Evolutionary conservation across 1,140 invertebrate species (phyloP).

Genomic region (Radopholus similis): DNA sequence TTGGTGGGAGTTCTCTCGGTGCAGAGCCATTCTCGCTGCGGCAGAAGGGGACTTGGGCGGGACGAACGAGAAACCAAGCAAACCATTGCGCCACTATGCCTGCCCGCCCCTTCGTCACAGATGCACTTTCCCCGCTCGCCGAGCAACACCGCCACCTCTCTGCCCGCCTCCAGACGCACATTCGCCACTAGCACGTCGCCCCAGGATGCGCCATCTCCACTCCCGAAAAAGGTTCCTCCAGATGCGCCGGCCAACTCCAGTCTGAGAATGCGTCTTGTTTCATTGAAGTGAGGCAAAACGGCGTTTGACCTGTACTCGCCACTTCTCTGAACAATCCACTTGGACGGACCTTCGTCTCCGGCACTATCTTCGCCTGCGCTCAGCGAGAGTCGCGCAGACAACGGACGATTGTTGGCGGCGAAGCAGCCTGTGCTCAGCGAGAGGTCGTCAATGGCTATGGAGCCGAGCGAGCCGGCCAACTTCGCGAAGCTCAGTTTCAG

Average conservation of each 20-base stretch:
- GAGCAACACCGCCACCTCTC: constrained; percentile 30
- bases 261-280: no score
- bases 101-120: constrained; percentile 24
- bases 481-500: constrained; percentile 44
- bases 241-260: constrained; percentile 39
- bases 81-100: no score
- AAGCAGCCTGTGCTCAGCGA: constrained; percentile 46
- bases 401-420: not conserved
- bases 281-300: no score
- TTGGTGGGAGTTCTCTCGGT: constrained; percentile 3
- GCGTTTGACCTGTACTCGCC: constrained; percentile 21
- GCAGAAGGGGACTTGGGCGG: no score
- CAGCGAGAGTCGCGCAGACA: not conserved
- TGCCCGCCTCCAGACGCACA: constrained; percentile 19
- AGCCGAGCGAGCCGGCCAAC: constrained; percentile 36
- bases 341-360: not conserved
- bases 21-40: no score
- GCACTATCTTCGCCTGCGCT: not conserved
- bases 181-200: constrained; percentile 27
- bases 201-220: constrained; percentile 2
- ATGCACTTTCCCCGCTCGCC: constrained; percentile 27
- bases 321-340: constrained; percentile 28
- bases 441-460: constrained; percentile 45
- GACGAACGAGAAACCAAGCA: no score
- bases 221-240: constrained; percentile 21